Evolutionary conservation across 1,140 invertebrate species (phyloP).

Genomic region (Drosophila sulfurigaster): DNA sequence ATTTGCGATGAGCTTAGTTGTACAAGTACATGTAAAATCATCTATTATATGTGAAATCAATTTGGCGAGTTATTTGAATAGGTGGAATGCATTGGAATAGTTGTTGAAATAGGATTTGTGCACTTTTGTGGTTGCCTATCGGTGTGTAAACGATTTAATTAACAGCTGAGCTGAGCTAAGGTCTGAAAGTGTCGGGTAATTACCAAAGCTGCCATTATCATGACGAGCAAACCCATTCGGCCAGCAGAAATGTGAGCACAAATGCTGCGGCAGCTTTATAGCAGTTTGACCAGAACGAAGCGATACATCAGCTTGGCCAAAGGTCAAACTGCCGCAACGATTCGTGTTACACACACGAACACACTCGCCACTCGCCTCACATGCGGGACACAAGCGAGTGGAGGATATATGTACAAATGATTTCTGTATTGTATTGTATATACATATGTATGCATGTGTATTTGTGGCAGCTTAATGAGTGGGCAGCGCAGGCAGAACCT

Average conservation of each 20-base stretch:
- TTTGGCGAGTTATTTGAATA: neutral
- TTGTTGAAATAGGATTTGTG: slow-evolving; percentile 3
- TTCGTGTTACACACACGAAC: slow-evolving; percentile 14
- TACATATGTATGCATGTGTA: neutral
- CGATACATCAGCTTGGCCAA: slow-evolving; percentile 31
- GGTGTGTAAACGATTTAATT: slow-evolving; percentile 71
- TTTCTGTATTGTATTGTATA: slow-evolving; percentile 2
- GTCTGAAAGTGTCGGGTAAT: slow-evolving; percentile 70
- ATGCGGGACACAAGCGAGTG: slow-evolving; percentile 14
- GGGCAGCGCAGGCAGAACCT: neutral
- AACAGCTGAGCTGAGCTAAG: slow-evolving; percentile 36
- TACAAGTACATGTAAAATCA: neutral
- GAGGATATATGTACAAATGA: neutral
- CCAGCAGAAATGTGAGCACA: slow-evolving; percentile 37
- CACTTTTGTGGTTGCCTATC: slow-evolving; percentile 27
- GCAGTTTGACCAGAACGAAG: slow-evolving; percentile 3
- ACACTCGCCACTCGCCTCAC: neutral
- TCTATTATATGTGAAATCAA: slow-evolving; percentile 3
- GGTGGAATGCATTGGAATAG: neutral
- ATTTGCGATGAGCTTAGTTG: neutral
- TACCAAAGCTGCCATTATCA: slow-evolving; percentile 67
- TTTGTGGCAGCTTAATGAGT: slow-evolving; percentile 12
- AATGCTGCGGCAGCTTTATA: slow-evolving; percentile 28
- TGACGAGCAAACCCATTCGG: slow-evolving; percentile 45
- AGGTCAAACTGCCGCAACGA: slow-evolving; percentile 50